phyloP scores from a whole-genome alignment of 2,797 vertebrate genomes.

The Coracias cyanogaster region DNA sequence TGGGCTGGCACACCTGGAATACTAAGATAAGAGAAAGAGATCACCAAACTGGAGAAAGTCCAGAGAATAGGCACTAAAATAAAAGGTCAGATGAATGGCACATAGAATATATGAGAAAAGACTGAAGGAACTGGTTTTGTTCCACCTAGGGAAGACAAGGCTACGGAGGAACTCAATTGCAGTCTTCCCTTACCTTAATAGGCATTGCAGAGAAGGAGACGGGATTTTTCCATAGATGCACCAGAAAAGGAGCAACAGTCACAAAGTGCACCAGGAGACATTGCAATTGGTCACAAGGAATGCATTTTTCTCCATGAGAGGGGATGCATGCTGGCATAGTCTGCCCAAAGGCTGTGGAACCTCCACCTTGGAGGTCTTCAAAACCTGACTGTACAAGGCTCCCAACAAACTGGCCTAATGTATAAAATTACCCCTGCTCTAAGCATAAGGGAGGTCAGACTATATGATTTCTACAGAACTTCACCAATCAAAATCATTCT shows the following conservation, averaged over 20 bases:
- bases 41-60: not conserved
- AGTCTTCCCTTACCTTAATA: not conserved
- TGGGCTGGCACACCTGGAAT: not conserved
- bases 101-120: fast-evolving
- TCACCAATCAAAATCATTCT: not conserved
- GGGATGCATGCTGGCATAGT: not conserved
- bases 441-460: not conserved
- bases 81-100: not conserved
- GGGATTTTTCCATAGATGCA: not conserved
- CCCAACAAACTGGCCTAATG: not conserved
- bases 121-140: not conserved
- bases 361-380: not conserved
- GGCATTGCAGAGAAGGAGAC: not conserved
- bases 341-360: not conserved
- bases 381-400: not conserved
- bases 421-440: not conserved
- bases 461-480: not conserved
- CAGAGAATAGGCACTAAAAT: not conserved
- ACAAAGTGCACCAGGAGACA: not conserved
- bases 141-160: not conserved
- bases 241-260: not conserved
- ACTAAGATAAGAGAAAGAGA: not conserved
- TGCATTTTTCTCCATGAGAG: not conserved
- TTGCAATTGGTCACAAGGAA: not conserved
- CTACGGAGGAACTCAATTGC: not conserved